Evolutionary conservation across 2,888 invertebrate species (phyloP).

Genomic region (Gari tellinella): DNA sequence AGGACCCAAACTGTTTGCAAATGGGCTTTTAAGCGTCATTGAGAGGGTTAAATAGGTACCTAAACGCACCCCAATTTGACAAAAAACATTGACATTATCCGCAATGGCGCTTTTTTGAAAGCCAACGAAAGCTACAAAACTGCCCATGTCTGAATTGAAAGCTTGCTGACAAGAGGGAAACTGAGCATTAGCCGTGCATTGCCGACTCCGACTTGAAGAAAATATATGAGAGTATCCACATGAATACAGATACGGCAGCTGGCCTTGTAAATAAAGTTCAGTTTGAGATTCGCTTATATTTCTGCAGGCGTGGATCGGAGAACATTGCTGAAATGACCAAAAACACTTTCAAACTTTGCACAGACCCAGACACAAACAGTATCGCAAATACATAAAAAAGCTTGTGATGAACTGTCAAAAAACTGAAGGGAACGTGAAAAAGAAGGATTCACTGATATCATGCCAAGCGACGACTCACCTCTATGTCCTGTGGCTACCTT

Average conservation of each 20-base stretch:
- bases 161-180: slow-evolving; percentile 8
- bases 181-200: slow-evolving; percentile 10
- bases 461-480: no score
- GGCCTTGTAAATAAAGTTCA: slow-evolving; percentile 10
- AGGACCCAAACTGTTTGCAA: no score
- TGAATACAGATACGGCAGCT: slow-evolving; percentile 2
- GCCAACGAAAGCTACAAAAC: slow-evolving; percentile 18
- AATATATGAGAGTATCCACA: slow-evolving; percentile 7
- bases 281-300: not conserved
- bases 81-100: slow-evolving; percentile 16
- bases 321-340: slow-evolving; percentile 29
- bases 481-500: slow-evolving; percentile 16
- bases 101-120: slow-evolving; percentile 1
- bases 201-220: slow-evolving; percentile 2
- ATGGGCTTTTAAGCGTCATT: no score
- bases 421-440: not conserved
- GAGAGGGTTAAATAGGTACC: slow-evolving; percentile 15
- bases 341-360: slow-evolving; percentile 12
- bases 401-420: slow-evolving; percentile 10
- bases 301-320: slow-evolving; percentile 12
- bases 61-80: slow-evolving; percentile 10
- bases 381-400: slow-evolving; percentile 9
- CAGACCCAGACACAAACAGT: not conserved
- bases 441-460: not conserved
- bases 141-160: slow-evolving; percentile 10